Evolutionary conservation across 2,113 vertebrate species (phyloP), one percentile per base, ranked within the genome.

Genomic region (Saccopteryx leptura): DNA sequence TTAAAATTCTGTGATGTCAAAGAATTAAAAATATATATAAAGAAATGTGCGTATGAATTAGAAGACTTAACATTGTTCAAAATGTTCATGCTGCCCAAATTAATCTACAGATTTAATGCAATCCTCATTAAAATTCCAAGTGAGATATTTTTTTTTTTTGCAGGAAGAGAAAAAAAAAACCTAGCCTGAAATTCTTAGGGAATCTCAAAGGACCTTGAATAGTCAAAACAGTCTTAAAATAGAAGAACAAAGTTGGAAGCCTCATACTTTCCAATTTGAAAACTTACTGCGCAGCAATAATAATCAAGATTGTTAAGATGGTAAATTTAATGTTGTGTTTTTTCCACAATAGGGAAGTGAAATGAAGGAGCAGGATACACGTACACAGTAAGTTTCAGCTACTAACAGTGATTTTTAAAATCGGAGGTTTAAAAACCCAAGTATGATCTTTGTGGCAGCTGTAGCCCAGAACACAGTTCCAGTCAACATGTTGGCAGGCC

Each of bases 401-500:
- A 19, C 15, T 39, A 24, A 24, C n/a, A 31, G 5, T 68, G 85
- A 74, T 69, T 87, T 94, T 71, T 13, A 0, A 63, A 93, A 75
- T 19, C 23, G 7, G 46, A 21, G 66, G 17, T 68, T 88, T 81
- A 19, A 60, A 54, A 75, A 91, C 18, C 61, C 26, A 65, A 74
- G 7, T 52, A 31, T 82, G 24, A 21, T 39, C 88, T 91, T 89
- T 12, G 76, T 63, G 2, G 2, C 56, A 84, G 13, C 61, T 19
- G 0, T 18, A 83, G 58, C 89, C 94, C 31, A n/a, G 92, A 94
- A n/a, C 28, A 94, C 90, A 87, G 90, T 92, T 33, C 60, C 52
- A 23, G 74, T 48, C n/a, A 83, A 58, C 90, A 85, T 19, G 18
- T n/a, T 81, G 84, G 90, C 7, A 58, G 56, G 66, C 2, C 4